Evolutionary conservation across 2,888 invertebrate genomes (phyloP), one percentile per base, ranked within the genome.

Genomic region (Hypsopygia costalis): DNA sequence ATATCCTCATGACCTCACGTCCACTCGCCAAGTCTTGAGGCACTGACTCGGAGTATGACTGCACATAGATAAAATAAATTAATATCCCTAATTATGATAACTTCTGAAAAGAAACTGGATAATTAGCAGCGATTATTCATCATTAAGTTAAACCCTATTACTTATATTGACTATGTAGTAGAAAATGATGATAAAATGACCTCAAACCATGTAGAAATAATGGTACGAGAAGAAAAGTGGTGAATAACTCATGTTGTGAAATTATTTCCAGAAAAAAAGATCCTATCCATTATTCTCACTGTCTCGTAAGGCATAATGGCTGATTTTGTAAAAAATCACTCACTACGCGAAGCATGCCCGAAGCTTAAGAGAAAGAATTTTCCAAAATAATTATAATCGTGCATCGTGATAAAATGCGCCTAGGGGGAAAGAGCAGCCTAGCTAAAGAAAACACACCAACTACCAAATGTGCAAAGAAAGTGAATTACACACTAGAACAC

Each of bases 1-100:
- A 96, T 71, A 97, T 95, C 70, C 95, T 91, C 94, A 96, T 95
- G 47, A 97, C 95, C 69, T 94, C 94, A 40, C 91, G 87, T 9
- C 91, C 92, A 45, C 92, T 90, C 44, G 90, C 88, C 57, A 93
- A 90, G 80, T 97, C 96, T 89, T 94, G 94, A 40, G 96, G 94
- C 55, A 97, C 94, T 47, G 94, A 94, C 79, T 95, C 95, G 66
- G 86, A 83, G 73, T 89, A 89, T 36, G 87, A 83, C 89, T 89
- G 80, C 60, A 58, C 54, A 66, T 49, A 62, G 46, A 65, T 58
- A 54, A 47, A 41, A 25, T 59, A 28, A 3, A 16, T 37, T 40
- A 38, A 33, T n/a, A 36, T 27, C 27, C 4, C 6, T 33, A 11
- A 30, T 2, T 20, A 45, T 21, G 28, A 30, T 34, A 12, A 16